Evolutionary conservation across 2,888 invertebrate genomes (phyloP).

Genomic region (Lapara coniferarum): DNA sequence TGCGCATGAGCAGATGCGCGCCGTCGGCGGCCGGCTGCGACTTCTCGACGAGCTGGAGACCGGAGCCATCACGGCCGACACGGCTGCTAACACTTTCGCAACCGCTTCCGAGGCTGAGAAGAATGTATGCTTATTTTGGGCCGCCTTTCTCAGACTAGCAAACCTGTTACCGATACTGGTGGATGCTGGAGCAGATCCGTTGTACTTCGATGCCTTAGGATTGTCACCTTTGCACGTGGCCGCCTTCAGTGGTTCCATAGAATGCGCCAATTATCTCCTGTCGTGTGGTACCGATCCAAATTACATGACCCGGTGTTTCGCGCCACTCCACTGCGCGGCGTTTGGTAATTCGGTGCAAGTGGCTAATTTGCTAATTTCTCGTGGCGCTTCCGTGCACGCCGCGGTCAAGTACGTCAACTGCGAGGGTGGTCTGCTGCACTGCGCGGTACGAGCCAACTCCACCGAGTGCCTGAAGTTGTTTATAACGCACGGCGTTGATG

Average conservation of each 20-base stretch:
- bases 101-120: constrained; percentile 86
- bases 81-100: constrained; percentile 77
- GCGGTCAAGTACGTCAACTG: constrained; percentile 86
- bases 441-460: constrained; percentile 93
- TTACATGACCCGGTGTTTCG: constrained; percentile 87
- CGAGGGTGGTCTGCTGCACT: constrained; percentile 91
- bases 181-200: constrained; percentile 87
- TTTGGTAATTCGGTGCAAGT: constrained; percentile 93
- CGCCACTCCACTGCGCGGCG: constrained; percentile 94
- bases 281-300: constrained; percentile 87
- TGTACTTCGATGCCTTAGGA: constrained; percentile 88
- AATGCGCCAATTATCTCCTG: constrained; percentile 88
- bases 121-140: constrained; percentile 89
- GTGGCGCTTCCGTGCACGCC: constrained; percentile 87
- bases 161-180: constrained; percentile 86
- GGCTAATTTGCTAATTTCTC: constrained; percentile 89
- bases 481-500: constrained; percentile 88
- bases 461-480: constrained; percentile 91
- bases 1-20: constrained; percentile 89
- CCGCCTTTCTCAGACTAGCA: constrained; percentile 88
- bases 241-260: constrained; percentile 90
- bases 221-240: constrained; percentile 90
- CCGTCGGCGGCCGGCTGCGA: constrained; percentile 86
- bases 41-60: constrained; percentile 90
- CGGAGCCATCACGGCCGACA: constrained; percentile 85